Conservation (phyloP, 2,797 vertebrate genomes). For the Mareca strepera region DNA sequence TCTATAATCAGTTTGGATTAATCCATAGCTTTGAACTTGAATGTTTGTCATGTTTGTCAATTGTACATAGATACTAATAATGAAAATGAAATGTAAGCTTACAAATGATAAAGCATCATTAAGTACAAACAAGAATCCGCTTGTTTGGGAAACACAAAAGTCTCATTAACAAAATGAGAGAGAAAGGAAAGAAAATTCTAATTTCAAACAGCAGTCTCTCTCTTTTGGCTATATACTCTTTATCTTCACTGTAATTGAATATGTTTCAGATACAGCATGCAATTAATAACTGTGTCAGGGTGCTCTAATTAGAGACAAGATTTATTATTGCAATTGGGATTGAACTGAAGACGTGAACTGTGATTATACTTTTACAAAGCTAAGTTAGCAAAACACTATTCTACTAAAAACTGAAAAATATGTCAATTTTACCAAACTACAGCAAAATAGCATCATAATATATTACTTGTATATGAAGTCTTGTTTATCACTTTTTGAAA, state of each 20-base stretch:
- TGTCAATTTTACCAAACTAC: not conserved
- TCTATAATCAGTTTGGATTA: accelerated
- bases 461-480: not conserved
- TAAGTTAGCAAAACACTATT: not conserved
- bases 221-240: not conserved
- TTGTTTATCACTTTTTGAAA: not conserved
- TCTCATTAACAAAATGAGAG: not conserved
- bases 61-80: not conserved
- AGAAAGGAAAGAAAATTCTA: not conserved
- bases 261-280: not conserved
- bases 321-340: not conserved
- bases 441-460: not conserved
- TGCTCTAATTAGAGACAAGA: not conserved
- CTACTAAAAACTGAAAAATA: not conserved
- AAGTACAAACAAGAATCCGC: not conserved
- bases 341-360: not conserved
- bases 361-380: not conserved
- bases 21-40: not conserved
- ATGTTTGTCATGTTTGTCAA: not conserved
- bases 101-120: accelerated
- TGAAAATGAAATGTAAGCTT: not conserved
- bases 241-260: not conserved
- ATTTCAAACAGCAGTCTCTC: not conserved
- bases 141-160: not conserved
- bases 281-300: not conserved